Evolutionary conservation across 2,113 vertebrate species (phyloP).

Genomic region (Ictidomys tridecemlineatus): DNA sequence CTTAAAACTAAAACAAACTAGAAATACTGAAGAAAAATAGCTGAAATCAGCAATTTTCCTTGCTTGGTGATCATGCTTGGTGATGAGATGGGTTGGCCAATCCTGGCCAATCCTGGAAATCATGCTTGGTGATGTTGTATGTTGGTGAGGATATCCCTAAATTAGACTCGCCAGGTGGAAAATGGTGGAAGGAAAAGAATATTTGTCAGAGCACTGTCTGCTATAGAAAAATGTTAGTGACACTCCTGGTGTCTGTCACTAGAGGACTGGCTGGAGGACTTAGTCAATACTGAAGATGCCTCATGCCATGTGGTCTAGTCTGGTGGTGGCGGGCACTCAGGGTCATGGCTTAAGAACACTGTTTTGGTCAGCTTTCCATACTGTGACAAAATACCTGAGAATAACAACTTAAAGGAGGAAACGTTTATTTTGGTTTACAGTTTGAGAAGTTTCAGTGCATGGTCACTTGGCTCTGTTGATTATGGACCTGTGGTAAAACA

Average conservation of each 20-base stretch:
- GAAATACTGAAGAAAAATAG: not conserved
- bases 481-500: no score
- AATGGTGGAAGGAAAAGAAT: no score
- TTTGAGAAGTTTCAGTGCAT: no score
- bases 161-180: no score
- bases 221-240: not conserved
- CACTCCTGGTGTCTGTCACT: not conserved
- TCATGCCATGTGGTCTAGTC: not conserved
- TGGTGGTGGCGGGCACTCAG: not conserved
- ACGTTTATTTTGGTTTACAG: no score
- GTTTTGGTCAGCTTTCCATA: no score
- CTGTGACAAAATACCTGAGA: no score
- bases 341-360: not conserved
- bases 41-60: not conserved
- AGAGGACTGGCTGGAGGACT: not conserved
- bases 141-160: not conserved
- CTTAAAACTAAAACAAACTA: not conserved
- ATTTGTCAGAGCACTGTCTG: rapidly evolving
- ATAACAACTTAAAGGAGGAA: no score
- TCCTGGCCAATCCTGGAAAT: no score
- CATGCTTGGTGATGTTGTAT: not conserved
- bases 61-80: not conserved
- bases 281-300: not conserved
- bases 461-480: no score
- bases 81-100: no score